phyloP scores from a whole-genome alignment of 2,113 vertebrate genomes.

The Paradoxurus hermaphroditus region DNA sequence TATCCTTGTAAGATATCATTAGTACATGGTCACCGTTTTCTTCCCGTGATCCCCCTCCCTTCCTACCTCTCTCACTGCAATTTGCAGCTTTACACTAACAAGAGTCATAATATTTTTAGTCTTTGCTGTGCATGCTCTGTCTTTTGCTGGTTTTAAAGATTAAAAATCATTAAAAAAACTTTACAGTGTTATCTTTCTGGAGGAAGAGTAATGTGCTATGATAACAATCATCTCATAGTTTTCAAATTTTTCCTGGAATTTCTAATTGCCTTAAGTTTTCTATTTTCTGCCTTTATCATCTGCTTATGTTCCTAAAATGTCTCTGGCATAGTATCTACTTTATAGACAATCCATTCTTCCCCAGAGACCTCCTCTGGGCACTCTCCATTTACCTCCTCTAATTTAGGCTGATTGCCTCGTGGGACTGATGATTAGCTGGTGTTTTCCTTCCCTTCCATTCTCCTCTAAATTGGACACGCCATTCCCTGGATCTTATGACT shows the following conservation, averaged over 20 bases:
- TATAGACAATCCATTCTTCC: not conserved
- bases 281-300: not conserved
- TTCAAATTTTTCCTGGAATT: conserved; percentile 8
- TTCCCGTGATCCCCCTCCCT: not conserved
- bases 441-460: not conserved
- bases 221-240: not conserved
- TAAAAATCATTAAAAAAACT: not conserved
- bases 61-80: not conserved
- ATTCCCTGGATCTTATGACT: not conserved
- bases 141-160: not conserved
- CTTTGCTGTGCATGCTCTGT: not conserved
- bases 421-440: not conserved
- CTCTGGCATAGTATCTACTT: not conserved
- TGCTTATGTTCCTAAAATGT: not conserved
- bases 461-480: not conserved
- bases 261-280: not conserved
- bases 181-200: not conserved
- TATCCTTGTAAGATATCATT: not conserved
- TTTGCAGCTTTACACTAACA: not conserved
- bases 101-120: not conserved
- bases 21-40: not conserved
- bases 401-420: not conserved
- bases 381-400: not conserved
- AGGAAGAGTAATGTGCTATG: not conserved
- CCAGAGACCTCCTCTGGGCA: not conserved